Base-by-base conservation (phyloP, 2,113 vertebrate genomes). In the Esox niger region DNA sequence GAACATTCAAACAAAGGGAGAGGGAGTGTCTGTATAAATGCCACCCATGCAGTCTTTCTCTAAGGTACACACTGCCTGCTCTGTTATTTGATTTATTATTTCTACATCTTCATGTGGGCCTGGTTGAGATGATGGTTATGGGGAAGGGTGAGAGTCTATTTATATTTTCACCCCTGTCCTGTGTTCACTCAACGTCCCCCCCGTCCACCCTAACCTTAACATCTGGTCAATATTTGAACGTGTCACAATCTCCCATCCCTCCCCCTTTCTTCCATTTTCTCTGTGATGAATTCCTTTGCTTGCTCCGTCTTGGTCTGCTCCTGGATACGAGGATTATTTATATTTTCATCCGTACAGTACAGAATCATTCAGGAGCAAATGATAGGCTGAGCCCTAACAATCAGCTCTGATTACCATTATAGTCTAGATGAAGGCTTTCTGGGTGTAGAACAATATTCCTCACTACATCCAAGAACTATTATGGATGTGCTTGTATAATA, bases 151-250 rank as follows among this genome's bases (percentile, higher is more conserved):
- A 13, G 46, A 49, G 20, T 5, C 35, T 6, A 49, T 38, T 11
- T 38, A 13, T 38, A 2, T 49, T 15, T 49, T 20, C n/a, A 20
- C 46, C 46, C n/a, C 15, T 49, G 15, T 20, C 46, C 20, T 49
- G 46, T 49, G 46, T 49, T 21, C 46, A 49, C 46, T 13, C 35
- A 38, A 38, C n/a, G n/a, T n/a, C 1, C 47, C 46, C n/a, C 47
- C 64, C 68, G 32, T 33, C 46, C 64, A 47, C 4, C 20, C 52
- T 64, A 63, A 47, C 73, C 62, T 2, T 2, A 55, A 70, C 79
- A 75, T 81, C 69, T 77, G 76, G 52, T 75, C 27, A 47, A 65
- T 29, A 64, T 72, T 73, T 66, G n/a, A 69, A 33, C 17, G 4
- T 76, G 78, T 75, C 62, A 15, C 46, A 49, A 5, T 21, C 47